These are phyloP conservation scores for Drosophila borealis DNA, from an alignment of 2,888 invertebrate species.

Conservation along the genomic window DNA sequence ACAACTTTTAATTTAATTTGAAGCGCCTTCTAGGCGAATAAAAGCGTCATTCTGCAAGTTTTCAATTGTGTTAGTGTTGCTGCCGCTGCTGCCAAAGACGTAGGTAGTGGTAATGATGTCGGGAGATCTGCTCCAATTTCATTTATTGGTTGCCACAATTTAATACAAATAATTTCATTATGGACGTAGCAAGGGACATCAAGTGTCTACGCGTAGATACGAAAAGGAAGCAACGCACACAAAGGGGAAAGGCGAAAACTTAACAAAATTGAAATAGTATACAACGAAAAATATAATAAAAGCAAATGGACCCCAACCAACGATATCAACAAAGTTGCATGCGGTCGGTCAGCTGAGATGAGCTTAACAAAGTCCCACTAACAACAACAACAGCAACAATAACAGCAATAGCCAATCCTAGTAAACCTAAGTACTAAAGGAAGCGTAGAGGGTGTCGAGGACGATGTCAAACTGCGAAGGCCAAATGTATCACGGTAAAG, in stretches of 20 bases:
- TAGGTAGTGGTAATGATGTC: constrained; percentile 42
- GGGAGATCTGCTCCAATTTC: constrained; percentile 56
- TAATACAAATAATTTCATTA: constrained; percentile 79
- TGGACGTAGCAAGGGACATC: constrained; percentile 30
- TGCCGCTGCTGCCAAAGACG: not conserved
- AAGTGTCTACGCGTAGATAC: constrained; percentile 54
- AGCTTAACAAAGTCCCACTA: constrained; percentile 35
- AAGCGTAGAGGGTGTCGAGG: not conserved
- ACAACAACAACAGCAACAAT: constrained; percentile 16
- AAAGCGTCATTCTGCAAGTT: constrained; percentile 66
- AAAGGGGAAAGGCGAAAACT: constrained; percentile 41
- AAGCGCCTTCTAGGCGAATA: constrained; percentile 49
- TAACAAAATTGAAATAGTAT: constrained; percentile 59
- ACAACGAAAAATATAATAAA: constrained; percentile 37
- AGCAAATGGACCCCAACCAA: constrained; percentile 39
- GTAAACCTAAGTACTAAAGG: constrained; percentile 52
- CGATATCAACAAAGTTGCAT: constrained; percentile 67
- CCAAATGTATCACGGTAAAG: not conserved
- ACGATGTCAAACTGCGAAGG: constrained; percentile 11
- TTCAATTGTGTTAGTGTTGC: constrained; percentile 62
- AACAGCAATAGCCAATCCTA: constrained; percentile 10
- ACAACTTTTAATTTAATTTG: constrained; percentile 75
- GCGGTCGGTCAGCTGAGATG: constrained; percentile 60
- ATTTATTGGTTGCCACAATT: constrained; percentile 75
- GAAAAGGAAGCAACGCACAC: constrained; percentile 8